phyloP scores from a whole-genome alignment of 1,140 invertebrate genomes.

The Camponotus floridanus region DNA sequence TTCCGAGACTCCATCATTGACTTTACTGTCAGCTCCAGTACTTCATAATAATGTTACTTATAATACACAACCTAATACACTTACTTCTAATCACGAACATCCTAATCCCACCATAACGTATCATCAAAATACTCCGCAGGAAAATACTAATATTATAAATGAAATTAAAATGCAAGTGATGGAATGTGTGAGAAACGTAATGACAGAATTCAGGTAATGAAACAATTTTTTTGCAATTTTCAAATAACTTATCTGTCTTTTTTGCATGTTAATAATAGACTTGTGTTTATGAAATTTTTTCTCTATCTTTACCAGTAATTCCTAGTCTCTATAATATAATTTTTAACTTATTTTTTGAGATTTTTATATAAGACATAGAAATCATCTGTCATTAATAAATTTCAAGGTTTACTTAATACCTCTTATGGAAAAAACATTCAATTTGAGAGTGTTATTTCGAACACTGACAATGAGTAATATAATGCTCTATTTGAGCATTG shows the following conservation, averaged over 20 bases:
- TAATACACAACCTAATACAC: not conserved
- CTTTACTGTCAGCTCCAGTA: not conserved
- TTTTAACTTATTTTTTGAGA: too few species aligned
- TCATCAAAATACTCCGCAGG: not conserved
- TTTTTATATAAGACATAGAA: too few species aligned
- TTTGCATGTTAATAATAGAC: not conserved
- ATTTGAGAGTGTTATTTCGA: too few species aligned
- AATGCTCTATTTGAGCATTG: too few species aligned
- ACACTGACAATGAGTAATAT: too few species aligned
- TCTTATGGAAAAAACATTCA: too few species aligned
- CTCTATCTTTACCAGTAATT: too few species aligned
- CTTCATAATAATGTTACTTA: not conserved
- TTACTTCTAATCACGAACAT: not conserved
- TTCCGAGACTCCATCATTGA: not conserved
- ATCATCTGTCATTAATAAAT: too few species aligned
- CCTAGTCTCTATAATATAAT: too few species aligned
- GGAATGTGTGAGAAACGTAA: not conserved
- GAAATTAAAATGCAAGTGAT: not conserved
- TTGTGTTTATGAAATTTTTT: too few species aligned
- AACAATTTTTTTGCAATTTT: not conserved
- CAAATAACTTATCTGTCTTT: not conserved
- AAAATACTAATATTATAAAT: conserved; percentile 1
- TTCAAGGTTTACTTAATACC: too few species aligned
- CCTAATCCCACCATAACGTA: not conserved
- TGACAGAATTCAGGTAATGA: not conserved